Evolutionary conservation across 1,140 invertebrate genomes (phyloP).

Genomic region (Drosophila erecta): DNA sequence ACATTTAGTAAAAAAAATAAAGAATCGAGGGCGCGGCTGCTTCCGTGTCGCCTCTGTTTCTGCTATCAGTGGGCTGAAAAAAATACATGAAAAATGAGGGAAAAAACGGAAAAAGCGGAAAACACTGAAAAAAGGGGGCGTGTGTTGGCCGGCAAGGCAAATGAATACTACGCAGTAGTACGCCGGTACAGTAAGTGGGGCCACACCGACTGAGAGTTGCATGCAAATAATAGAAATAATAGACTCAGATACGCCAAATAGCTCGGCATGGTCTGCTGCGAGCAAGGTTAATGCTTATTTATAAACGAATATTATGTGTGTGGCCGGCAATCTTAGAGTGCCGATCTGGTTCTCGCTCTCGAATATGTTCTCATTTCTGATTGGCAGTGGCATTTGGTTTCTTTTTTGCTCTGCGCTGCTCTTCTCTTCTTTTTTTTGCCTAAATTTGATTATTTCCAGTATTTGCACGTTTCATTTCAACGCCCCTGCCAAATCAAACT

Average conservation of each 20-base stretch:
- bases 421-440: not conserved
- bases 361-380: not conserved
- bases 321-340: slow-evolving; percentile 34
- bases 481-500: slow-evolving; percentile 22
- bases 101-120: slow-evolving; percentile 4
- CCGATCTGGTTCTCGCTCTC: slow-evolving; percentile 32
- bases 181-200: slow-evolving; percentile 34
- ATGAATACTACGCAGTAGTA: slow-evolving; percentile 40
- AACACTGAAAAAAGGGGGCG: slow-evolving; percentile 42
- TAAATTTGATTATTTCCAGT: slow-evolving; percentile 33
- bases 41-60: slow-evolving; percentile 63
- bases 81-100: not conserved
- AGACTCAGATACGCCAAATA: slow-evolving; percentile 46
- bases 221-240: slow-evolving; percentile 34
- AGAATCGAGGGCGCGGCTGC: slow-evolving; percentile 52
- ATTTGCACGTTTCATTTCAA: slow-evolving; percentile 44
- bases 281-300: slow-evolving; percentile 76
- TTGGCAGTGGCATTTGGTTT: slow-evolving; percentile 11
- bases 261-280: slow-evolving; percentile 24
- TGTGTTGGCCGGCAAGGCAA: slow-evolving; percentile 17
- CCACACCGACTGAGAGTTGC: slow-evolving; percentile 36
- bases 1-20: slow-evolving; percentile 6
- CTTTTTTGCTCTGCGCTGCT: slow-evolving; percentile 1
- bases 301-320: slow-evolving; percentile 70
- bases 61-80: slow-evolving; percentile 11